A percentile compares a stretch with the other conserved stretches of the same genome.
Evolutionary conservation across 2,797 vertebrate species (phyloP).

Genomic region (Paratrypauchen microcephalus): DNA sequence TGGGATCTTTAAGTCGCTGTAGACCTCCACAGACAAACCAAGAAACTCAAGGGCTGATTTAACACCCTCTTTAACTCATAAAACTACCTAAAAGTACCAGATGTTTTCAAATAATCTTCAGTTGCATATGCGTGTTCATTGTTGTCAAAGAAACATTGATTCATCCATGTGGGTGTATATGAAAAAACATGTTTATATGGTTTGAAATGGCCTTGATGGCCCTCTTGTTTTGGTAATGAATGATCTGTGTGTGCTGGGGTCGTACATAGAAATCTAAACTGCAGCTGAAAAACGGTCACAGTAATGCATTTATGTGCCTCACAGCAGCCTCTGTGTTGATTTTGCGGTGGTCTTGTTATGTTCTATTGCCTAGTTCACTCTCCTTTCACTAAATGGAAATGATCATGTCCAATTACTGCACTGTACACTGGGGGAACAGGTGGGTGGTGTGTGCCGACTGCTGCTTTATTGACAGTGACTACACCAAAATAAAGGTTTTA

Average conservation of each 20-base stretch:
- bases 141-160: constrained; percentile 26
- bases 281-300: constrained; percentile 40
- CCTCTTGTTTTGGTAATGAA: constrained; percentile 1
- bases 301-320: constrained; percentile 45
- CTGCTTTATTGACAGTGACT: constrained; percentile 59
- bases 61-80: neutral
- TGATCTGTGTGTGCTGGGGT: constrained; percentile 7
- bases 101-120: neutral
- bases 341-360: constrained; percentile 52
- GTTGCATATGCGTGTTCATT: constrained; percentile 21
- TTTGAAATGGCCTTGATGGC: neutral
- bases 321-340: constrained; percentile 43
- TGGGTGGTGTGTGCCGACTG: constrained; percentile 56
- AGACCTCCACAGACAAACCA: neutral
- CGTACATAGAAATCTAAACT: constrained; percentile 19
- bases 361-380: constrained; percentile 55
- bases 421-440: constrained; percentile 46
- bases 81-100: neutral
- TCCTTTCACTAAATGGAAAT: constrained; percentile 55
- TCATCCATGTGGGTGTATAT: constrained; percentile 17
- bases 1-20: too few species aligned
- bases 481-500: constrained; percentile 39
- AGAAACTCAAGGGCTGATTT: neutral
- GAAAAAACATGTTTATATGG: constrained; percentile 17
- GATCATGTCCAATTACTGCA: constrained; percentile 64